These are phyloP conservation scores for Cinara cedri DNA, from an alignment of 2,888 invertebrate species.

Conservation along the genomic window DNA sequence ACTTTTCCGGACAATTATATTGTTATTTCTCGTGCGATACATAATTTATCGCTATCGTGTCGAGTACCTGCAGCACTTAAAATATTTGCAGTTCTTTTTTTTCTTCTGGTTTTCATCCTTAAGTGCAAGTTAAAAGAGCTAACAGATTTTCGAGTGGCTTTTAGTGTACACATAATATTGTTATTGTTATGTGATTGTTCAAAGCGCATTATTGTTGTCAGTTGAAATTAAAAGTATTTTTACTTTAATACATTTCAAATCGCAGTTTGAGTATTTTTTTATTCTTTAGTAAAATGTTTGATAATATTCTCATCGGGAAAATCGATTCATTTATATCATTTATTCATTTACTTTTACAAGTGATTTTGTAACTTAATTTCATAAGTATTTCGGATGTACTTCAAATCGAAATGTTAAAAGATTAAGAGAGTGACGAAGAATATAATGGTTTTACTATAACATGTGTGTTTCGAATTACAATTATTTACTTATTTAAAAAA, in stretches of 20 bases:
- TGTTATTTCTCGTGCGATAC: neutral
- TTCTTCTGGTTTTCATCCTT: neutral
- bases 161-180: neutral
- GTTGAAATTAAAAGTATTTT: too few relatives aligned
- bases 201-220: too few relatives aligned
- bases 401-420: too few relatives aligned
- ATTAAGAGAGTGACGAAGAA: too few relatives aligned
- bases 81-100: slow-evolving; percentile 6
- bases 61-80: neutral
- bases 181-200: too few relatives aligned
- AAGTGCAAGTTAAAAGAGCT: neutral
- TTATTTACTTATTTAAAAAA: too few relatives aligned
- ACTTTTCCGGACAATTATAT: neutral
- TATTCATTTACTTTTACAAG: too few relatives aligned
- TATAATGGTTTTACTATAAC: too few relatives aligned
- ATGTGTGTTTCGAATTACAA: too few relatives aligned
- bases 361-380: too few relatives aligned
- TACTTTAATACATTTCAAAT: neutral
- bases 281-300: neutral
- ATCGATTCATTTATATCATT: too few relatives aligned
- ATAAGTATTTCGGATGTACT: too few relatives aligned
- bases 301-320: neutral
- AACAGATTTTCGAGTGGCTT: slow-evolving; percentile 25
- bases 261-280: neutral
- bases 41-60: slow-evolving; percentile 9